Evolutionary conservation across 2,113 vertebrate species (phyloP).

Genomic region (Sceloporus undulatus): DNA sequence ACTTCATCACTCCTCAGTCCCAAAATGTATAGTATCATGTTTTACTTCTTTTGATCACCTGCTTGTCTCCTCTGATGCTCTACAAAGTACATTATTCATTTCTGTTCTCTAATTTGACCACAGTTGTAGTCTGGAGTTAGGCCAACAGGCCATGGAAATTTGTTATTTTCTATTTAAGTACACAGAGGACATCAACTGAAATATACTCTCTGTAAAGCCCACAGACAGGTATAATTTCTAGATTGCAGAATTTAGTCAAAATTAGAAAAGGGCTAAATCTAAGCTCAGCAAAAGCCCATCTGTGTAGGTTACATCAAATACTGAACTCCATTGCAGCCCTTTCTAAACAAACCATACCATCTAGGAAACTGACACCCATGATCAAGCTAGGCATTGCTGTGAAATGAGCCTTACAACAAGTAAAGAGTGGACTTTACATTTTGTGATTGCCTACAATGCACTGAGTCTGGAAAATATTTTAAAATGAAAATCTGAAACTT

Average conservation of each 20-base stretch:
- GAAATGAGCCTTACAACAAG: constrained; percentile 19
- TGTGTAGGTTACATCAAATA: neutral
- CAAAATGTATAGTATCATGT: neutral
- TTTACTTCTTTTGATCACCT: neutral
- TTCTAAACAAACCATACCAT: neutral
- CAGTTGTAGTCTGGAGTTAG: neutral
- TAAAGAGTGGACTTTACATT: neutral
- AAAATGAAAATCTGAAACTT: constrained; percentile 43
- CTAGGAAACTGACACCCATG: neutral
- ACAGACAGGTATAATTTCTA: no score
- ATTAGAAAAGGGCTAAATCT: no score
- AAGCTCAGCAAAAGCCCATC: no score
- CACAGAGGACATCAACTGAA: neutral
- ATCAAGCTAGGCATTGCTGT: neutral
- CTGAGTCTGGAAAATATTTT: constrained; percentile 13
- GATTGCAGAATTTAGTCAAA: no score
- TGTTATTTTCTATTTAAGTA: neutral
- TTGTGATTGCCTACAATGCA: neutral
- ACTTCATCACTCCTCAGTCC: neutral
- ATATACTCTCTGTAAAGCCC: neutral
- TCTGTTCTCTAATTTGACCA: neutral
- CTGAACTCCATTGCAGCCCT: no score
- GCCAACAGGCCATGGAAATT: neutral
- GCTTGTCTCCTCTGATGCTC: neutral
- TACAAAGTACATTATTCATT: neutral